Percentiles rank a stretch among this genome's conserved stretches.
Conservation (phyloP, 2,888 invertebrate genomes). For the Adela reaumurella region DNA sequence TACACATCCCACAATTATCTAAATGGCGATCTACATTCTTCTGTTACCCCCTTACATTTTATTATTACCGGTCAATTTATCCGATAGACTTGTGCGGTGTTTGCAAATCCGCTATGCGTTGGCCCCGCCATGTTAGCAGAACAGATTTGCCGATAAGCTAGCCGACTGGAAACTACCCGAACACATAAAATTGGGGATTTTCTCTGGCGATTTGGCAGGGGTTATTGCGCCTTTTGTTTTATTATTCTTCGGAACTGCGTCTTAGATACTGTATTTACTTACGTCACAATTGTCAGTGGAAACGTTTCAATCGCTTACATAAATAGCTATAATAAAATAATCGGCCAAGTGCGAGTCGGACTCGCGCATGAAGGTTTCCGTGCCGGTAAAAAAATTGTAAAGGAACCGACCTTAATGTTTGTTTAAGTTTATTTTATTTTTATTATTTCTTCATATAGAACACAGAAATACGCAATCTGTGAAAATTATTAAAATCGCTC, state of each 20-base stretch:
- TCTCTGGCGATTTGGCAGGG: neutral
- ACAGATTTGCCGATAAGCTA: slow-evolving; percentile 41
- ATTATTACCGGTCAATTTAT: slow-evolving; percentile 58
- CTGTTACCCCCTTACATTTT: slow-evolving; percentile 54
- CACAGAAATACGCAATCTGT: too few relatives aligned
- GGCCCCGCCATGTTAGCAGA: slow-evolving; percentile 39
- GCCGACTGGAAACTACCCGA: slow-evolving; percentile 24
- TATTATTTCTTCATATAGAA: too few relatives aligned
- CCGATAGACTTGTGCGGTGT: slow-evolving; percentile 27
- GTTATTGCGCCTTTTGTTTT: neutral
- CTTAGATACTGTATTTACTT: too few relatives aligned
- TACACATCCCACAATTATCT: slow-evolving; percentile 54
- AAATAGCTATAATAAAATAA: too few relatives aligned
- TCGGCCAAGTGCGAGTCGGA: too few relatives aligned
- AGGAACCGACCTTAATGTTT: too few relatives aligned
- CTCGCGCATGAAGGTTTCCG: too few relatives aligned
- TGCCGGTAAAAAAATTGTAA: too few relatives aligned
- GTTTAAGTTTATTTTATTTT: too few relatives aligned
- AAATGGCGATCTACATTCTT: slow-evolving; percentile 55
- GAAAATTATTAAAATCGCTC: too few relatives aligned
- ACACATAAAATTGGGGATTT: slow-evolving; percentile 36
- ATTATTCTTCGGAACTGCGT: neutral
- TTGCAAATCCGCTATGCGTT: slow-evolving; percentile 43
- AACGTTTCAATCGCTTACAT: too few relatives aligned
- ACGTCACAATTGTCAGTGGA: too few relatives aligned